A percentile compares a stretch with the other conserved stretches of the same genome.
These are phyloP conservation scores for Chaenodraco wilsoni DNA, from an alignment of 2,797 vertebrate genomes.

Conservation along the genomic window DNA sequence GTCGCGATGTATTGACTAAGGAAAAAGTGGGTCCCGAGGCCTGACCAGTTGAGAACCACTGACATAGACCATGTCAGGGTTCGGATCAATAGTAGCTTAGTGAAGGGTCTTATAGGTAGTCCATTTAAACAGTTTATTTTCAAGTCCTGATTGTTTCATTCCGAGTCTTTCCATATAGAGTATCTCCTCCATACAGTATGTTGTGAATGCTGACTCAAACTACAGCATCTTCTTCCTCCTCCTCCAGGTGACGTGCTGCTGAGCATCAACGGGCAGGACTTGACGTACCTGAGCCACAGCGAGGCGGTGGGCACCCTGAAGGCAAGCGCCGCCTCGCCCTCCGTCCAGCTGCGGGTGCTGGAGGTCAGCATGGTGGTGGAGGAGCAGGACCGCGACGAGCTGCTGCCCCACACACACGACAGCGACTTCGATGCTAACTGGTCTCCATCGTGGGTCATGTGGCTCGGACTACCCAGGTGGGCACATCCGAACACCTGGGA, in stretches of 20 bases:
- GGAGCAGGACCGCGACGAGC: conserved; percentile 86
- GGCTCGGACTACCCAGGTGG: conserved; percentile 97
- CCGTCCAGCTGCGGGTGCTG: conserved; percentile 91
- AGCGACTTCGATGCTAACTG: conserved; percentile 96
- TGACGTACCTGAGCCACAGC: conserved; percentile 95
- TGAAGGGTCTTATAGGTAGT: no score
- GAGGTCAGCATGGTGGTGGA: conserved; percentile 93
- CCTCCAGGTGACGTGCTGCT: conserved; percentile 91
- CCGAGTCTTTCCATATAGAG: no score
- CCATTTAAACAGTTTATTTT: no score
- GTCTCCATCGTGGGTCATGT: conserved; percentile 99
- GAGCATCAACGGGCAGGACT: conserved; percentile 95
- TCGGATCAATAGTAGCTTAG: no score
- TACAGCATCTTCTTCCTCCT: not conserved
- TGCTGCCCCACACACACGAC: conserved; percentile 89
- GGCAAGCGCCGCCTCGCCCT: conserved; percentile 91
- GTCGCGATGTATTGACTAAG: no score
- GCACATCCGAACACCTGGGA: not conserved
- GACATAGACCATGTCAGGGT: no score
- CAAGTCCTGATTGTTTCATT: no score
- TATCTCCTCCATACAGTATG: no score
- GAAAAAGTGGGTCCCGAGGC: no score
- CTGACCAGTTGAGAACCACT: no score
- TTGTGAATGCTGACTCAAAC: not conserved
- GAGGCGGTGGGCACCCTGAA: conserved; percentile 97